Base-by-base conservation (phyloP, 2,113 vertebrate species). In the Pseudopodoces humilis region DNA sequence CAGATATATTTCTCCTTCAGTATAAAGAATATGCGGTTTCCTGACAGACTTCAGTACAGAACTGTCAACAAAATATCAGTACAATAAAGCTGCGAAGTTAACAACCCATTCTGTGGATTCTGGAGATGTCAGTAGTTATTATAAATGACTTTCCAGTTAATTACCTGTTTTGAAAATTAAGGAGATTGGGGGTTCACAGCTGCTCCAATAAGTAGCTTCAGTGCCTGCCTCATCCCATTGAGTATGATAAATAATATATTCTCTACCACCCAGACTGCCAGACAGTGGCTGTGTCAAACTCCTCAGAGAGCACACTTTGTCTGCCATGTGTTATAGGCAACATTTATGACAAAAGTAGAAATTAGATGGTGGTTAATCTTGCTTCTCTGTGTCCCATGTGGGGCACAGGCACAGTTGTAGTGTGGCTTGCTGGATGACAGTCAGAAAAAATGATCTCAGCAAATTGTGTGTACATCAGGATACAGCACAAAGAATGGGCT, bases 81-180 rank as follows among this genome's bases (percentile, higher is more conserved):
- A 68, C 69, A 89, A 95, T 90, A 86, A 95, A 92, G 77, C 92
- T 90, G 70, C 89, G 89, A 96, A 97, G 68, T 93, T 96, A 97
- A 95, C 92, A 95, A 84, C 62, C 84, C 95, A 91, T 95, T 95
- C 92, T 92, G 84, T 85, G 86, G 94, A 97, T 97, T 92, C 93
- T 94, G 72, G 93, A 95, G 94, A 96, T 94, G 95, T 97, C 96
- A 96, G 95, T 94, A 95, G 95, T 97, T 97, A 97, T 97, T 97
- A 97, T 96, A 97, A 97, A 98, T 98, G 39, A 97, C 95, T 98
- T 98, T 97, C 96, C 96, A 97, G 96, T 96, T 97, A 97, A 98
- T 97, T 98, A 97, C 96, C 96, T 98, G 95, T 96, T 97, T 94
- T 96, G 96, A 95, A 97, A 97, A 97, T 96, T 96, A 96, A 97